Percentiles rank a stretch among this genome's conserved stretches.
Evolutionary conservation across 2,113 vertebrate genomes (phyloP).

Genomic region (Craseonycteris thonglongyai): DNA sequence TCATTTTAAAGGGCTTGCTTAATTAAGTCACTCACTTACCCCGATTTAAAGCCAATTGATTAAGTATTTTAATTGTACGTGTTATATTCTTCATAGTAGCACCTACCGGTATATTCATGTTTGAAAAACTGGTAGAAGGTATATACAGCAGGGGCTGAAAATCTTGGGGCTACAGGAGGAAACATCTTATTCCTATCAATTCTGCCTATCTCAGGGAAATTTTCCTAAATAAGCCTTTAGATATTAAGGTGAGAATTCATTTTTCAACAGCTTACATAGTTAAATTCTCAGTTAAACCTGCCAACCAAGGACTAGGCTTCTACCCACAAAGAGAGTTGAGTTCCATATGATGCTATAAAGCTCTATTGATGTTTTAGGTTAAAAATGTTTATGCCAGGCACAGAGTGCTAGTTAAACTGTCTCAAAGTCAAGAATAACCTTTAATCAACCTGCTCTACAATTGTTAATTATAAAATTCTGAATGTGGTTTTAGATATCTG

Average conservation of each 20-base stretch:
- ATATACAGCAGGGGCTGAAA: background rate
- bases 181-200: background rate
- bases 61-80: slow-evolving; percentile 1
- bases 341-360: background rate
- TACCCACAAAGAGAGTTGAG: background rate
- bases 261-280: background rate
- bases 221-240: background rate
- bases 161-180: background rate
- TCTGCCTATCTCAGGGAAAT: background rate
- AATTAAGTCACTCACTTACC: background rate
- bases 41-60: background rate
- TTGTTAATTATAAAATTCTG: background rate
- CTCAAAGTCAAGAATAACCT: background rate
- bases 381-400: background rate
- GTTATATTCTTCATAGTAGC: background rate
- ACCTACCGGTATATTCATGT: background rate
- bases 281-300: background rate
- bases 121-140: background rate
- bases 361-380: background rate
- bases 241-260: background rate
- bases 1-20: background rate
- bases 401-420: background rate
- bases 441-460: background rate
- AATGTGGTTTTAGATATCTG: background rate
- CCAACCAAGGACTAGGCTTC: background rate